A percentile compares a stretch with the other conserved stretches of the same genome.
These are phyloP conservation scores for Xestia rhomboidea DNA, from an alignment of 2,888 invertebrate species.

Conservation along the genomic window DNA sequence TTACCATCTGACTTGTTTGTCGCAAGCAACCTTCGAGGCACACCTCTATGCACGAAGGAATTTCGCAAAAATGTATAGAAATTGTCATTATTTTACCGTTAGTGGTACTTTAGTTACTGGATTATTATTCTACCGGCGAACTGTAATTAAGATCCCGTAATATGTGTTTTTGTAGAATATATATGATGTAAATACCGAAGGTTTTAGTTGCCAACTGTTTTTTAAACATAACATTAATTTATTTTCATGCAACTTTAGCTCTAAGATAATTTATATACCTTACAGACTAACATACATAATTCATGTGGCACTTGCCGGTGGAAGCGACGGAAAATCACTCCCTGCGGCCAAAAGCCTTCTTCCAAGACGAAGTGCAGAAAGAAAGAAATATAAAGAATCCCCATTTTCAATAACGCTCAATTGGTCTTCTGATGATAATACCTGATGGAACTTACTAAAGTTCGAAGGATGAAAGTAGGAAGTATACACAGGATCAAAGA, in stretches of 20 bases:
- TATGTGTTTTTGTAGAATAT: background rate
- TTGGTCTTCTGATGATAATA: background rate
- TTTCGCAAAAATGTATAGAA: constrained; percentile 66
- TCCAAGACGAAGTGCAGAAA: no score
- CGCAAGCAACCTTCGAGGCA: constrained; percentile 65
- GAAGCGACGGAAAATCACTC: no score
- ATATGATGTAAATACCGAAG: background rate
- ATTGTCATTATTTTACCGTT: constrained; percentile 34
- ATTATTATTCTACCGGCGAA: constrained; percentile 2
- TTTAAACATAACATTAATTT: no score
- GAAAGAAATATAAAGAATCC: background rate
- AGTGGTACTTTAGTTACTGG: constrained; percentile 17
- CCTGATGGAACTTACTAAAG: background rate
- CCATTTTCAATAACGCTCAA: background rate
- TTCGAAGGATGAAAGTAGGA: background rate
- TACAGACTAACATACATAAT: no score
- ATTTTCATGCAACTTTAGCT: no score
- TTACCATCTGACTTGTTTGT: constrained; percentile 58
- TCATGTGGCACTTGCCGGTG: no score
- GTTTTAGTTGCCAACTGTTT: background rate
- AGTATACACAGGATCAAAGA: background rate
- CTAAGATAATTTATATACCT: no score
- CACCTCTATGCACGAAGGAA: constrained; percentile 50
- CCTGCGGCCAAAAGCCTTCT: no score
- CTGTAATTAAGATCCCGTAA: background rate